phyloP scores from a whole-genome alignment of 2,888 invertebrate genomes.

The Lasioglossum calceatum region DNA sequence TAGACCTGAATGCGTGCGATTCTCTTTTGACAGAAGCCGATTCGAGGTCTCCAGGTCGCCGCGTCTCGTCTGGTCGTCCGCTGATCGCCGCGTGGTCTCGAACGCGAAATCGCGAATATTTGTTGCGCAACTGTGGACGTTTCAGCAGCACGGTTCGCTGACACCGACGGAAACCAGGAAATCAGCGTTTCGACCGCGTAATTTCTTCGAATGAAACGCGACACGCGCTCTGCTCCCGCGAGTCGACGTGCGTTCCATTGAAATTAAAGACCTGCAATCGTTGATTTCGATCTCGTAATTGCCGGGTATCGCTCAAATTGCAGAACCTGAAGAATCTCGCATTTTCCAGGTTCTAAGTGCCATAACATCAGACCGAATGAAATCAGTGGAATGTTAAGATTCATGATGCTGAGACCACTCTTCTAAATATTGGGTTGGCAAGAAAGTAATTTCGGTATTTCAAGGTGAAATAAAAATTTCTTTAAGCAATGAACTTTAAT shows the following conservation, averaged over 20 bases:
- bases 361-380: too few species aligned
- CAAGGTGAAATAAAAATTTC: too few species aligned
- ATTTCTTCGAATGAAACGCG: background rate
- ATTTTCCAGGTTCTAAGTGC: background rate
- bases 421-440: too few species aligned
- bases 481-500: too few species aligned
- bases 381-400: too few species aligned
- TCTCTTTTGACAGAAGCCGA: slow-evolving; percentile 66
- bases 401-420: too few species aligned
- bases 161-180: slow-evolving; percentile 9
- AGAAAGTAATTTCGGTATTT: too few species aligned
- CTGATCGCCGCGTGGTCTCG: slow-evolving; percentile 38
- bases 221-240: background rate
- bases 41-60: slow-evolving; percentile 68
- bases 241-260: background rate
- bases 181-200: background rate
- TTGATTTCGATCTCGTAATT: background rate
- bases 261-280: background rate
- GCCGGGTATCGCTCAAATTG: background rate
- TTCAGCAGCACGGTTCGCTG: slow-evolving; percentile 6
- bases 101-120: slow-evolving; percentile 62
- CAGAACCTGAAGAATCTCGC: too few species aligned
- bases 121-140: slow-evolving; percentile 53
- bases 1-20: slow-evolving; percentile 36
- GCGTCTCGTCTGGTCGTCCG: slow-evolving; percentile 45